phyloP scores from a whole-genome alignment of 2,113 vertebrate genomes.

The Caloenas nicobarica region DNA sequence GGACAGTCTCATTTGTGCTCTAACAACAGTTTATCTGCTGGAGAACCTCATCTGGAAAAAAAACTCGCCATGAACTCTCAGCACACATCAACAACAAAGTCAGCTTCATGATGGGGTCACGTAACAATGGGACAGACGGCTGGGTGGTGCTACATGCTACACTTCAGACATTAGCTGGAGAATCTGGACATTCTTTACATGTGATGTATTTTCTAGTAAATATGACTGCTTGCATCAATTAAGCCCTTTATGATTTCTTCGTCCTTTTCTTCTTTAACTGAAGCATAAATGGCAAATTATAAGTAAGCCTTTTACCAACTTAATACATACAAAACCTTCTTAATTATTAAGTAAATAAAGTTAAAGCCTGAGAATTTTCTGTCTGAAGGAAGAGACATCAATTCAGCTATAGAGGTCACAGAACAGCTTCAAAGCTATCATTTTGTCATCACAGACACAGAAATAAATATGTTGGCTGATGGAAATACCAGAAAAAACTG shows the following conservation, averaged over 20 bases:
- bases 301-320: background rate
- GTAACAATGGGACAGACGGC: background rate
- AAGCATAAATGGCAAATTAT: background rate
- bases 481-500: background rate
- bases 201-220: background rate
- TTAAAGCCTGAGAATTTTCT: background rate
- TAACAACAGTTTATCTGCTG: background rate
- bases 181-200: background rate
- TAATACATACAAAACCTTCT: background rate
- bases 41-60: background rate
- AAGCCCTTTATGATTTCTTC: background rate
- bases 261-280: background rate
- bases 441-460: background rate
- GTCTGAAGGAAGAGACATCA: background rate
- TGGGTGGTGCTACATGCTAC: background rate
- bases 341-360: background rate
- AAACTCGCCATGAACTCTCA: background rate
- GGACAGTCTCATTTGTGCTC: background rate
- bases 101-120: fast-evolving
- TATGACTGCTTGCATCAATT: background rate
- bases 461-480: background rate
- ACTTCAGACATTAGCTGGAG: background rate
- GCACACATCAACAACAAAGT: background rate
- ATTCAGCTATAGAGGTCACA: background rate
- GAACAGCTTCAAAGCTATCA: background rate